Evolutionary conservation across 2,888 invertebrate genomes (phyloP), one percentile per base, ranked within the genome.

Genomic region (Mesorhabditis spiculigera): DNA sequence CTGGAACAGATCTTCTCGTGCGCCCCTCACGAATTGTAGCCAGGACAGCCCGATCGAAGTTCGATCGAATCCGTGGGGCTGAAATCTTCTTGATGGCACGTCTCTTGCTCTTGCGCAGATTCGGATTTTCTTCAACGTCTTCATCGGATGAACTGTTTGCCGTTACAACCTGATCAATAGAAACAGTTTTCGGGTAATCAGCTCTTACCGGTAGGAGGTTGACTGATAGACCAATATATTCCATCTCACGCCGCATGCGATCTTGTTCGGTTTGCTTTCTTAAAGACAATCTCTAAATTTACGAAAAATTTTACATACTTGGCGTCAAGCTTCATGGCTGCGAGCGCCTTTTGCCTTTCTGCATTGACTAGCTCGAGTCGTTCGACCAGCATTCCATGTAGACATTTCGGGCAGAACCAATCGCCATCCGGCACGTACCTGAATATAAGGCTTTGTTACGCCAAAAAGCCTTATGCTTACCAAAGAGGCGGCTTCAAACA

Each of bases 401-500:
- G 93, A 88, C 97, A 98, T 0, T 93, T 93, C 45, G 97, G 97
- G 87, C 98, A 98, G 88, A 91, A 94, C 98, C 97, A 98, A 87
- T 95, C 93, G 0, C 96, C 96, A 86, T 95, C 94, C 0, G 97
- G 98, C 82, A 98, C 93, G 45, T 93, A 77, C 72, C 70, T 68
- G 41, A 50, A 45, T 28, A 28, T 28, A 68, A 63, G 66, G 16
- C 5, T 41, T 45, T 41, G 28, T 45, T 13, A 16, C 13, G 8
- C 65, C 43, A 28, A 65, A 16, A 42, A 63, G n/a, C 10, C 41
- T 28, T 44, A 42, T 67, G 67, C 62, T 41, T 13, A 90, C 88
- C 95, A 91, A 63, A 98, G 90, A 71, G 94, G 91, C 0, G 97
- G 97, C 74, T 93, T 91, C 61, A 97, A 90, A 86, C 97, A 98